Base-by-base conservation (phyloP, 2,113 vertebrate species). In the Xenotilapia longispinis region DNA sequence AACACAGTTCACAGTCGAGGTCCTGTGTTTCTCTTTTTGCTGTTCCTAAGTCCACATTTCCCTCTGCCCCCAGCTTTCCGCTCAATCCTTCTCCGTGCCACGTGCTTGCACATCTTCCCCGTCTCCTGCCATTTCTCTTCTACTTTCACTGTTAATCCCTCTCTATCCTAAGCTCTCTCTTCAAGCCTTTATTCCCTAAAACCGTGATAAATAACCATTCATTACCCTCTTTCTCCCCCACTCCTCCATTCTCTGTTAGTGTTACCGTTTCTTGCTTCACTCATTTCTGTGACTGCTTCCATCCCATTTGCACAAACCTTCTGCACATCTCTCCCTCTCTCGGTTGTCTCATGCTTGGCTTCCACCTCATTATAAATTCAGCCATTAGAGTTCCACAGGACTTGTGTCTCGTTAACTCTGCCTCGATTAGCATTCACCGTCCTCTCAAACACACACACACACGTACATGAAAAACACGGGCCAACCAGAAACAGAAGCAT, bases 341-440 rank as follows among this genome's bases (percentile, higher is more conserved):
- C 7, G 1, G 15, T 58, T 79, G 51, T 75, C 84, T 92, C 81
- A 73, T 9, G 83, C 70, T 68, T 12, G 55, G 28, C 70, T 90
- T 89, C 88, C 68, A 86, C 81, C 86, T 94, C 84, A 87, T 91
- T 90, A 81, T 15, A 80, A 75, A 92, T 91, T 89, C 88, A 85
- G 51, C 81, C 84, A 75, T 88, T 87, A 92, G 55, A 73, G 88
- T 82, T 89, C 80, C 73, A 86, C 88, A 88, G 88, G 79, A 90
- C 83, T 85, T 84, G 80, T 82, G 87, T 88, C 85, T 89, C 45
- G 68, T 90, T 90, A 88, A 51, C 80, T 90, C 75, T 60, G 80
- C 89, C 53, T 82, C 73, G 54, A 84, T 90, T 88, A 92, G 84
- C 73, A 84, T 90, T 70, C 26, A 47, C 55, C 21, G 9, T 42